phyloP scores from a whole-genome alignment of 2,113 vertebrate species.

The Colinus virginianus region DNA sequence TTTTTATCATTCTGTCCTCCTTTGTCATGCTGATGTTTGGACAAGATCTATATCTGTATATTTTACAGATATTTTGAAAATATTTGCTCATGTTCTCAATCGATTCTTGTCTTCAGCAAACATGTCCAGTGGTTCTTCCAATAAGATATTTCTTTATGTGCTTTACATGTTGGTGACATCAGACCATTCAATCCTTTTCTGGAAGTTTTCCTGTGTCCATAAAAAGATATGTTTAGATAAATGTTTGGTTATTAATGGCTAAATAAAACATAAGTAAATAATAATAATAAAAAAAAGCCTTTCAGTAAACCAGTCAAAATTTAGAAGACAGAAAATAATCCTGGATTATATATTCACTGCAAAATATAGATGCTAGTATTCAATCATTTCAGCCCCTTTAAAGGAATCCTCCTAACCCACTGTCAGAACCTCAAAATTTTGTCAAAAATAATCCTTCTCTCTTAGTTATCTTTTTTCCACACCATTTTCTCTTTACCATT shows the following conservation, averaged over 20 bases:
- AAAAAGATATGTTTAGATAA: not conserved
- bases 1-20: not conserved
- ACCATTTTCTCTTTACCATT: not conserved
- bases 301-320: not conserved
- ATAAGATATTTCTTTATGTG: not conserved
- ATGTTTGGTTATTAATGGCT: not conserved
- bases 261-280: not conserved
- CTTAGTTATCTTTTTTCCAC: not conserved
- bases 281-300: not conserved
- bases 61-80: not conserved
- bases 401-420: not conserved
- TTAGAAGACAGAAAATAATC: not conserved
- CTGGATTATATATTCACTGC: not conserved
- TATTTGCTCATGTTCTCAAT: not conserved
- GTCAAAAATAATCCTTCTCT: not conserved
- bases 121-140: constrained; percentile 10
- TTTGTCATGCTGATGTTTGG: not conserved
- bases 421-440: not conserved
- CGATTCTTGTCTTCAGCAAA: not conserved
- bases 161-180: not conserved
- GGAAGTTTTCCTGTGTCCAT: not conserved
- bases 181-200: not conserved
- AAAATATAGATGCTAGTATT: not conserved
- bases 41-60: not conserved
- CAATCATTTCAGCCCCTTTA: not conserved